Evolutionary conservation across 2,888 invertebrate genomes (phyloP), one percentile per base, ranked within the genome.

Genomic region (Pycnomerus fuliginosus): DNA sequence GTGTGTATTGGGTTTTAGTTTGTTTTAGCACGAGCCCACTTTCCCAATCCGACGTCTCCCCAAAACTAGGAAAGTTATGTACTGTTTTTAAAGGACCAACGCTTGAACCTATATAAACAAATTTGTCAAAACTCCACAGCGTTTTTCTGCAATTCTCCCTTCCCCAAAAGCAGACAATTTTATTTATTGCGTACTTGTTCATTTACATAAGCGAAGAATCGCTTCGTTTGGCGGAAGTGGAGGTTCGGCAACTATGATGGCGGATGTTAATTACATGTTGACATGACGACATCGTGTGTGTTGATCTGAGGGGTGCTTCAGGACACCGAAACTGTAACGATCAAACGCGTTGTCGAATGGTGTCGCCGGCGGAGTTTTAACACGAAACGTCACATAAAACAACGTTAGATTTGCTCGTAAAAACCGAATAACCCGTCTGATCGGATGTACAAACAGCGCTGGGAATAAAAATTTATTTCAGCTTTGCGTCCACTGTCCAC

Each of bases 321-420:
- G 29, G 27, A 29, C 13, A 15, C 17, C 22, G 37, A 27, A 34
- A 37, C 31, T 45, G 45, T 36, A 37, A 22, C 41, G 36, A 31
- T 49, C 41, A 41, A 49, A 45, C 44, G 42, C 36, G 25, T 24
- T 33, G 34, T 28, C 23, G 42, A 39, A 40, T 36, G 25, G 17
- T 37, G 44, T 38, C 42, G 56, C 56, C 52, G 22, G 32, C 32
- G 48, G 53, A 53, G 52, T 41, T 56, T 56, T 48, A 56, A 52
- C 54, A 52, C 56, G 45, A 53, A 56, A 44, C 43, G 52, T 52
- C 53, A 52, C 59, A 56, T 61, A 59, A 60, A 61, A 57, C 56
- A 57, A 57, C 56, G 52, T 44, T 55, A 56, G 57, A 58, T 61
- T 58, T 52, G 54, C 49, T 56, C 58, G 56, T 61, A 57, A 60